phyloP scores from a whole-genome alignment of 2,113 vertebrate genomes.

The Tachuris rubrigastra region DNA sequence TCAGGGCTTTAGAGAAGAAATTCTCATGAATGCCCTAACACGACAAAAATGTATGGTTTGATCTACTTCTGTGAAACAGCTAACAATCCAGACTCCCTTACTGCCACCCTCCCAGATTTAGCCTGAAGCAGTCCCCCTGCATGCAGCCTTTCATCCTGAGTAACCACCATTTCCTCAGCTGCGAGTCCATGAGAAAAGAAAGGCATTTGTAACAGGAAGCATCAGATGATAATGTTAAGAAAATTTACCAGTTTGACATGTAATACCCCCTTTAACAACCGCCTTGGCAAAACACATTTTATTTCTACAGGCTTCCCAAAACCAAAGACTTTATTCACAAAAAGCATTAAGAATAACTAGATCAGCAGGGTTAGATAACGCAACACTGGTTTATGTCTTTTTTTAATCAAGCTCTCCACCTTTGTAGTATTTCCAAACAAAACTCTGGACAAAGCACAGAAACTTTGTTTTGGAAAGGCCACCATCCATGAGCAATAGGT shows the following conservation, averaged over 20 bases:
- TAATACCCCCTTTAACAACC: neutral
- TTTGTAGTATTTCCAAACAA: neutral
- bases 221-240: neutral
- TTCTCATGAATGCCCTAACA: neutral
- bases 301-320: neutral
- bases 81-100: neutral
- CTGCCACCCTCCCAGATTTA: neutral
- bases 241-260: neutral
- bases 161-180: neutral
- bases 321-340: neutral
- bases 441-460: neutral
- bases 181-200: neutral
- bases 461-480: neutral
- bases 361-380: neutral
- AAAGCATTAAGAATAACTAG: neutral
- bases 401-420: neutral
- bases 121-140: neutral
- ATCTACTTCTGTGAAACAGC: neutral
- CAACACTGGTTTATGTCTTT: neutral
- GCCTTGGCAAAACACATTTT: neutral
- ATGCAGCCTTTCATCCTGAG: neutral
- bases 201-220: neutral
- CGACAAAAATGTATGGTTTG: accelerated
- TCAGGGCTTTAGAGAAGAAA: neutral
- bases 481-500: neutral